Evolutionary conservation across 2,888 invertebrate genomes (phyloP), one percentile per base, ranked within the genome.

Genomic region (Melipona bicolor): DNA sequence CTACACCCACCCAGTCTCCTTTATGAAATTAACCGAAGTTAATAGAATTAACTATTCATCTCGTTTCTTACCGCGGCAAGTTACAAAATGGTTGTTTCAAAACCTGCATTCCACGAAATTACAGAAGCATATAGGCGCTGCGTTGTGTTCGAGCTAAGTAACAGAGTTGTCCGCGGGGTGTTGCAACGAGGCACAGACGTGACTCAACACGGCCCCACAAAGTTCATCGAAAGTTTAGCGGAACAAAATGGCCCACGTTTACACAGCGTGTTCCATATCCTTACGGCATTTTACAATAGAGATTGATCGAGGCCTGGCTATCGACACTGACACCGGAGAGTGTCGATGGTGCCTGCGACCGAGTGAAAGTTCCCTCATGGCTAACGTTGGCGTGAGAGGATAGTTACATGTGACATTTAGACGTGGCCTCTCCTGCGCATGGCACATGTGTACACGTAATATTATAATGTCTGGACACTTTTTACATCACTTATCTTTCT

Each of bases 361-460:
- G 79, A 88, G 88, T 89, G 88, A 88, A 88, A 88, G 88, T 88
- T 84, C 50, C 73, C 77, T 80, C 79, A 77, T 62, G 74, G 84
- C 81, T 74, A 71, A 77, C 56, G 61, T 49, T 36, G 76, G 62
- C 54, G 77, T 59, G 81, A 79, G 78, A 88, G 79, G 71, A 85
- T 79, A 76, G 83, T 81, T 83, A 85, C 80, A 82, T 67, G 80
- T 88, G 89, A 88, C 88, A 88, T 89, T 88, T 88, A 89, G 80
- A 88, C 69, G 61, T 52, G 77, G 32, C 17, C 27, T 19, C 54
- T 19, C 54, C 62, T 56, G 69, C 74, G 19, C 17, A 49, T n/a
- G 49, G 9, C 15, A 24, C 9, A 24, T 21, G 50, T 9, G 27
- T 61, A 17, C 9, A 61, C 52, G 21, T 52, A 9, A 52, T 9